A percentile compares a stretch with the other conserved stretches of the same genome.
phyloP scores from a whole-genome alignment of 2,888 invertebrate species.

The Stenotaenia linearis region DNA sequence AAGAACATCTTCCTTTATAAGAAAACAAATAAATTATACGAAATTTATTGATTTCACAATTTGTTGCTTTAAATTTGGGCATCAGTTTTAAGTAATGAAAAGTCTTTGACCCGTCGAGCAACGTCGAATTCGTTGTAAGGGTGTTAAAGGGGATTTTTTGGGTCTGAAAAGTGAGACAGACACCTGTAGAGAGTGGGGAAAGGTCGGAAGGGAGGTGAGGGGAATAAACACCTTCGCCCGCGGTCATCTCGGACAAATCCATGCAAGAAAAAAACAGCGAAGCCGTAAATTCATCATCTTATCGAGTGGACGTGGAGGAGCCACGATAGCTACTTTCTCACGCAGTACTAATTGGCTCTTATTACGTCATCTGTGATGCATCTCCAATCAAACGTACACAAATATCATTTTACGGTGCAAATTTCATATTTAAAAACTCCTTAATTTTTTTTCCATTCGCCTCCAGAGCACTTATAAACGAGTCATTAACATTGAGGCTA shows the following conservation, averaged over 20 bases:
- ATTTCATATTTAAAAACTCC: not conserved
- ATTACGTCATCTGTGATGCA: constrained; percentile 1
- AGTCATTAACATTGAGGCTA: not conserved
- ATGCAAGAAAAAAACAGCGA: not conserved
- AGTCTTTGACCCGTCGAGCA: not conserved
- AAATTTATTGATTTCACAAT: not conserved
- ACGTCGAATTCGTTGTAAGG: not conserved
- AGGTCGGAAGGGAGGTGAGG: not conserved
- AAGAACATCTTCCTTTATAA: not conserved
- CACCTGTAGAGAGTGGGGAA: not conserved
- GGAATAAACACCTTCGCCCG: constrained; percentile 12
- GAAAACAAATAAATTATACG: not conserved
- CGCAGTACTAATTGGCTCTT: constrained; percentile 15
- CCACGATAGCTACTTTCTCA: constrained; percentile 11
- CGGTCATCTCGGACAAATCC: constrained; percentile 21
- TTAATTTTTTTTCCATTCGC: not conserved
- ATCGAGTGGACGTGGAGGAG: constrained; percentile 24
- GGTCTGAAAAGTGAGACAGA: not conserved
- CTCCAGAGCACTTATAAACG: not conserved
- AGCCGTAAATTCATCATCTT: constrained; percentile 21
- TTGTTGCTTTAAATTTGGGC: too few relatives aligned
- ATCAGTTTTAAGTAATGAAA: too few relatives aligned
- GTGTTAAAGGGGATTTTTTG: not conserved
- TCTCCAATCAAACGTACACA: not conserved
- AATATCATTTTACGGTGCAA: not conserved